phyloP scores from a whole-genome alignment of 1,140 invertebrate species.

The Maconellicoccus hirsutus region DNA sequence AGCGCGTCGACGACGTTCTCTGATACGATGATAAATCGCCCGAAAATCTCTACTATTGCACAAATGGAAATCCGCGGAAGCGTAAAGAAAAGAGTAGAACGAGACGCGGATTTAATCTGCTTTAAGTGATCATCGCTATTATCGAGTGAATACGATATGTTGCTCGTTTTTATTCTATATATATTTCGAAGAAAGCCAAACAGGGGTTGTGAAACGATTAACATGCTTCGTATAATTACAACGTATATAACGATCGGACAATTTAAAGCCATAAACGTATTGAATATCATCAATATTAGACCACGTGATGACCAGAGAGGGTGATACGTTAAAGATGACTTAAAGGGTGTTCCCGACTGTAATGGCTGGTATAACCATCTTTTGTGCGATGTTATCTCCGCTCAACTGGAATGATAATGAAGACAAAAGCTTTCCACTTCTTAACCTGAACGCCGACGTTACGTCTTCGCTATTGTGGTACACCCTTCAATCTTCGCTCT shows the following conservation, averaged over 20 bases:
- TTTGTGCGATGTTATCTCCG: constrained; percentile 12
- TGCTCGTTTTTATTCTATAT: no score
- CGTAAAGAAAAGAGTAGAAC: not conserved
- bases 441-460: constrained; percentile 12
- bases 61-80: not conserved
- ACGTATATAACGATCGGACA: no score
- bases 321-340: not conserved
- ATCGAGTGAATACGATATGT: no score
- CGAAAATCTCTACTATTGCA: constrained; percentile 4
- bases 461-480: not conserved
- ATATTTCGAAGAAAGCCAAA: no score
- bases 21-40: constrained; percentile 16
- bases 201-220: no score
- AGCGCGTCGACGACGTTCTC: not conserved
- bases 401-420: constrained; percentile 20
- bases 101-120: not conserved
- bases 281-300: not conserved
- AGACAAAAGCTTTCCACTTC: constrained; percentile 22
- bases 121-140: not conserved
- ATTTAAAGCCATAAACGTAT: not conserved
- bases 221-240: no score
- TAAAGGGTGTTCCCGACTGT: not conserved
- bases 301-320: not conserved
- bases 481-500: constrained; percentile 18
- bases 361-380: constrained; percentile 18